phyloP scores from a whole-genome alignment of 2,888 invertebrate genomes.

The Choreutis nemorana region DNA sequence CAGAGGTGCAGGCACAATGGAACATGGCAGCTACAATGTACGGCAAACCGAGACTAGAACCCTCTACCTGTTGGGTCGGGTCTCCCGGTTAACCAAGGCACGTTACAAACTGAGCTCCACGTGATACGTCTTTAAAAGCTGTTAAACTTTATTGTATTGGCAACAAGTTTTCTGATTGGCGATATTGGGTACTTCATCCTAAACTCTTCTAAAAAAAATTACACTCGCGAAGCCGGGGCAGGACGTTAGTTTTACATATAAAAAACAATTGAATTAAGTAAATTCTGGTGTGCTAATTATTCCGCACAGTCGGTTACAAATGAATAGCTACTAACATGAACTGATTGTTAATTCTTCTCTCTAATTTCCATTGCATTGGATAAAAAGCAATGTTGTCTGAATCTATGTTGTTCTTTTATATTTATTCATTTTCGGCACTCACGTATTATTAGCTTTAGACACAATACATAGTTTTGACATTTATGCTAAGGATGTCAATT shows the following conservation, averaged over 20 bases:
- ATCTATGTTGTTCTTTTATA: constrained; percentile 14
- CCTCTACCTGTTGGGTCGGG: too few species aligned
- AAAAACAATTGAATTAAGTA: not conserved
- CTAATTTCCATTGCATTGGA: constrained; percentile 23
- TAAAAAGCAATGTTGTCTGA: constrained; percentile 20
- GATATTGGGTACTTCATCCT: too few species aligned
- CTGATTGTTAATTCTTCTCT: constrained; percentile 25
- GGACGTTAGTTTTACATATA: not conserved
- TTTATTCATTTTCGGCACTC: not conserved
- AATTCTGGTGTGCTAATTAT: constrained; percentile 7
- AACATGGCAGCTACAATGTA: too few species aligned
- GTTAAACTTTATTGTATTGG: too few species aligned
- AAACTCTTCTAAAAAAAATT: not conserved
- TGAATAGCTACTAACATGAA: constrained; percentile 22
- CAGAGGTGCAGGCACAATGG: too few species aligned
- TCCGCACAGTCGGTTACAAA: constrained; percentile 20
- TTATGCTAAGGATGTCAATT: too few species aligned
- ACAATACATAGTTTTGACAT: too few species aligned
- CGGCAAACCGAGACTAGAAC: too few species aligned
- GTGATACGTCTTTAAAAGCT: too few species aligned
- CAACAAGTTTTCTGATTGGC: too few species aligned
- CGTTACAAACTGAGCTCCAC: too few species aligned
- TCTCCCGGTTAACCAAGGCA: too few species aligned
- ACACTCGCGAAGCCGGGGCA: not conserved
- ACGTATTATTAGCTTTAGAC: not conserved